Base-by-base conservation (phyloP, 2,797 vertebrate genomes). In the Emydoidea blandingii region DNA sequence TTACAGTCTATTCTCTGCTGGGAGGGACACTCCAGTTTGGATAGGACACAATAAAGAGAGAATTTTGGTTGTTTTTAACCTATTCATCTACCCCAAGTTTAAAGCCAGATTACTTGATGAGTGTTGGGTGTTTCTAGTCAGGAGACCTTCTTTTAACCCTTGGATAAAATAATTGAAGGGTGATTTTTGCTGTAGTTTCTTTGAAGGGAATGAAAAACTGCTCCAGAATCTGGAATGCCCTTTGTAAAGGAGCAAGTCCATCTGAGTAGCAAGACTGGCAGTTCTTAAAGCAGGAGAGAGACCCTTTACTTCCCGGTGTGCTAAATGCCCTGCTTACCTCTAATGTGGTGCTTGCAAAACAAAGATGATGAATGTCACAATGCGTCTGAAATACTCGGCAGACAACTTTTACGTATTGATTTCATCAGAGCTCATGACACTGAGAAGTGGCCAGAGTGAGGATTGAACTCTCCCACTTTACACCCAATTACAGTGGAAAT, bases 391-490 rank as follows among this genome's bases (percentile, higher is more conserved):
- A 83, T 82, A 19, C 83, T 81, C 25, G 31, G 59, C 62, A 54
- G 79, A 37, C 54, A 82, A 34, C 78, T 80, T 9, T 37, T 81
- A 89, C 44, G 14, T 34, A 2, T 49, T 78, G 91, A 74, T 97
- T 94, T 95, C 86, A 79, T 90, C 89, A 90, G 93, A 76, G 90
- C 27, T 96, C 6, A 90, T 76, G 80, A 74, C 0, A 7, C 85
- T 81, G 41, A 95, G 84, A 57, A 52, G 85, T 81, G 96, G 85
- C 91, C 86, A 89, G 91, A 90, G 53, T 83, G 54, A 83, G 34
- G 52, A 81, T 65, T 23, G 62, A 50, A 91, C 93, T 86, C 47
- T 85, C 52, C 56, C 15, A 62, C 65, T 72, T 87, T 68, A 83
- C 81, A 37, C 78, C 79, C 81, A 87, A 82, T 85, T 93, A 90